Base-by-base conservation (phyloP, 1,140 invertebrate genomes). In the Apis florea region DNA sequence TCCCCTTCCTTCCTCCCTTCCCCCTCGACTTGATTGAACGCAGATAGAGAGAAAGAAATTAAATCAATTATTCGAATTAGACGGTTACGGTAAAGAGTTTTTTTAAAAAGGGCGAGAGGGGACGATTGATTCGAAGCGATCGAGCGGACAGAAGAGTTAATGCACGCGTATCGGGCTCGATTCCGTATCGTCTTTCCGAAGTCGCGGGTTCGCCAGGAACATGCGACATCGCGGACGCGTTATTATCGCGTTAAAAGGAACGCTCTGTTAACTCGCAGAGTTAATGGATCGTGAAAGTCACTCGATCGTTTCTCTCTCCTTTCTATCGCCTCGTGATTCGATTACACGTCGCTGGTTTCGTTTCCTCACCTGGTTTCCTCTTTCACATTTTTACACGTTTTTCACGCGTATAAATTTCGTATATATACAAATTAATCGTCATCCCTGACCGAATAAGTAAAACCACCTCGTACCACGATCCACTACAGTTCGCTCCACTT, bases 221-320 rank as follows among this genome's bases (percentile, higher is more conserved):
- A 58, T 83, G 76, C 51, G 71, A 79, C 64, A 83, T 71, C 53
- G 76, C 79, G 69, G 85, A 86, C 70, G 82, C 31, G 31, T 31
- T 67, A 72, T 85, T 83, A 86, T 63, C 67, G 66, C 67, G 75
- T 86, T 86, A 83, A 74, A 67, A 77, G 74, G 75, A 79, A 54
- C 31, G 53, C 67, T 26, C 75, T 54, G 75, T 72, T 85, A 76
- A 2, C 84, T 83, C 75, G 70, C 59, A 24, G 74, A 83, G 82
- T 86, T 86, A 86, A 86, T 86, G 75, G 84, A 71, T 86, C 79
- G 72, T 86, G 76, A 86, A 86, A 83, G 72, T 69, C 79, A 69
- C 72, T 74, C 85, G 85, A 85, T 74, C 69, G 67, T 12, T 12
- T 54, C 54, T 76, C 40, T 51, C 69, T 58, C 70, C 15, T 59